phyloP scores from a whole-genome alignment of 2,797 vertebrate genomes.

The Sebastiscus tertius region DNA sequence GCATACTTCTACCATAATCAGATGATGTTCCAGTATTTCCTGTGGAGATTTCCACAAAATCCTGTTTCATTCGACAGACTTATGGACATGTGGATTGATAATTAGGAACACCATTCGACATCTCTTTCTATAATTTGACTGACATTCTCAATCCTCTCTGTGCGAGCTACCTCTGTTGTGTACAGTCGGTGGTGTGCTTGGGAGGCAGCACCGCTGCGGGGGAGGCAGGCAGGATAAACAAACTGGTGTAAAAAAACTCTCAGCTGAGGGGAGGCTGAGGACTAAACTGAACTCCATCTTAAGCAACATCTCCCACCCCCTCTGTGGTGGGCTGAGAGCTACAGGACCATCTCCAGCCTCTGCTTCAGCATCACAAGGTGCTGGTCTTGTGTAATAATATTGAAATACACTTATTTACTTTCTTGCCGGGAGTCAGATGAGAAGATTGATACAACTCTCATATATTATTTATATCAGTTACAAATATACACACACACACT shows the following conservation, averaged over 20 bases:
- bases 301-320: conserved; percentile 63
- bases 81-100: not conserved
- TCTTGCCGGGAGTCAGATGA: not conserved
- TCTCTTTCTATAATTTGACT: conserved; percentile 25
- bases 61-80: not conserved
- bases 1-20: not conserved
- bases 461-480: not conserved
- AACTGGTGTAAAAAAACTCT: conserved; percentile 44
- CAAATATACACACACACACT: not conserved
- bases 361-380: conserved; percentile 28
- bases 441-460: too few species aligned
- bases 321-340: conserved; percentile 61
- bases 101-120: not conserved
- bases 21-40: not conserved
- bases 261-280: conserved; percentile 54
- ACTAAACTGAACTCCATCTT: conserved; percentile 54
- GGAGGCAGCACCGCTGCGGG: conserved; percentile 53
- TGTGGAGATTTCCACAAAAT: not conserved
- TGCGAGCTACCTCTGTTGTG: conserved; percentile 15
- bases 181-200: conserved; percentile 7
- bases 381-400: conserved; percentile 36
- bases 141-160: not conserved
- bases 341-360: conserved; percentile 55
- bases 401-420: not conserved
- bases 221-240: conserved; percentile 69